Percentiles rank a stretch among this genome's conserved stretches.
Evolutionary conservation across 2,888 invertebrate genomes (phyloP).

Genomic region (Torymus aiolomorphi): DNA sequence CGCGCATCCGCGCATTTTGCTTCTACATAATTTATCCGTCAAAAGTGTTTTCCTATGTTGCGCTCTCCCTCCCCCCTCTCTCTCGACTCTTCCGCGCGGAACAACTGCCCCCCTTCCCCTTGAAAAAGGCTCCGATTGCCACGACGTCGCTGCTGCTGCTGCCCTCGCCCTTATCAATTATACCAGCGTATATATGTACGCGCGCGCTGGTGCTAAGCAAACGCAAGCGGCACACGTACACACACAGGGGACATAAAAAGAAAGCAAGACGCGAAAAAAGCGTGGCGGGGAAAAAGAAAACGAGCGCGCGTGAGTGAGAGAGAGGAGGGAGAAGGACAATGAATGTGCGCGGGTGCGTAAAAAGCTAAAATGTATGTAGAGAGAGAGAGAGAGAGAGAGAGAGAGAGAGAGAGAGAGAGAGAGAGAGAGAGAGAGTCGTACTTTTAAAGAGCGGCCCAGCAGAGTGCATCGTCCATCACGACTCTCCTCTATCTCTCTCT

Average conservation of each 20-base stretch:
- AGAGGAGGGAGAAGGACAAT: constrained; percentile 3
- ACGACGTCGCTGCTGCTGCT: neutral
- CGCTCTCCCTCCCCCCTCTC: neutral
- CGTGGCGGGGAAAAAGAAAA: neutral
- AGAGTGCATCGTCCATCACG: constrained; percentile 40
- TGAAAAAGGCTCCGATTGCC: neutral
- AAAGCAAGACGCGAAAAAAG: neutral
- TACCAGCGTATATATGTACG: constrained; percentile 1
- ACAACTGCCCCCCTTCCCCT: neutral
- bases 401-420: constrained; percentile 53
- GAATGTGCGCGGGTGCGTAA: constrained; percentile 1
- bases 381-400: no score
- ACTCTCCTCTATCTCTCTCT: constrained; percentile 10
- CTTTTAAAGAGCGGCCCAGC: constrained; percentile 58
- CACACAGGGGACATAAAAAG: neutral
- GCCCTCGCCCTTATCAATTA: constrained; percentile 38
- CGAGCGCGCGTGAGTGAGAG: neutral
- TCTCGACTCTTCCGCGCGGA: no score
- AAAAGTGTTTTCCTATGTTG: constrained; percentile 50
- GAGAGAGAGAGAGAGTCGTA: constrained; percentile 59
- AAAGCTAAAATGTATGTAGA: constrained; percentile 28
- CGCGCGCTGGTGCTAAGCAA: constrained; percentile 23
- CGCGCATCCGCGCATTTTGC: neutral
- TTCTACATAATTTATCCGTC: constrained; percentile 36
- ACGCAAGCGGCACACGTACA: neutral